Conservation (phyloP, 2,888 invertebrate species). For the Apodemia zela region DNA sequence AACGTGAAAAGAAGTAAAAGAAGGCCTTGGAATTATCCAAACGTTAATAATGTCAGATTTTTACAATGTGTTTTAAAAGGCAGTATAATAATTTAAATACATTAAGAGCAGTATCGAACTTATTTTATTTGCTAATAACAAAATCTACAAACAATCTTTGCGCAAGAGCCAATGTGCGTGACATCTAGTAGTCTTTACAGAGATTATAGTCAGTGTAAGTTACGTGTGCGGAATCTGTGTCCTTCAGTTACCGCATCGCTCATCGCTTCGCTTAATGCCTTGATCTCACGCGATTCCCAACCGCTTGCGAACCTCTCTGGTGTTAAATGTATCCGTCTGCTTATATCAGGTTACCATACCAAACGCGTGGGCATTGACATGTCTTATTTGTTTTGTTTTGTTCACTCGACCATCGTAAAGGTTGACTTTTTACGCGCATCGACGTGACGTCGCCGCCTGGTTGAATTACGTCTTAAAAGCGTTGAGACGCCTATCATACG, state of each 20-base stretch:
- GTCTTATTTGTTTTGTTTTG: slow-evolving; percentile 76
- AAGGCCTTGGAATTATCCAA: too few relatives aligned
- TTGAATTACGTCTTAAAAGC: slow-evolving; percentile 55
- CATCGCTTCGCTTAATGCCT: slow-evolving; percentile 45
- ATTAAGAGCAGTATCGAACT: neutral
- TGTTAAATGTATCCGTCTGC: slow-evolving; percentile 76
- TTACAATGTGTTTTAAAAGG: too few relatives aligned
- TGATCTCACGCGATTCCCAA: slow-evolving; percentile 40
- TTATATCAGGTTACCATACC: slow-evolving; percentile 75
- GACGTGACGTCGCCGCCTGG: slow-evolving; percentile 59
- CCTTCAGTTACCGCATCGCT: slow-evolving; percentile 41
- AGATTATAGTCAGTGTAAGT: slow-evolving; percentile 52
- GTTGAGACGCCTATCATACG: slow-evolving; percentile 61
- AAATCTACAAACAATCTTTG: slow-evolving; percentile 30
- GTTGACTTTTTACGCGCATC: slow-evolving; percentile 74
- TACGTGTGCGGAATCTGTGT: slow-evolving; percentile 48
- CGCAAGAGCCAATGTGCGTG: slow-evolving; percentile 53
- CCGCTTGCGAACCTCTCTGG: slow-evolving; percentile 51
- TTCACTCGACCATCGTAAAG: slow-evolving; percentile 69
- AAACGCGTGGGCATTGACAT: slow-evolving; percentile 80
- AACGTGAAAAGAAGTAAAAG: too few relatives aligned
- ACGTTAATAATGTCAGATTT: too few relatives aligned
- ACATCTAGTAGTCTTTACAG: slow-evolving; percentile 53
- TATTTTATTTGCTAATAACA: neutral
- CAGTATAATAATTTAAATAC: neutral